These are phyloP conservation scores for Pentamera pediparva DNA, from an alignment of 53 echinoderm and acorn worm genomes.

Conservation along the genomic window DNA sequence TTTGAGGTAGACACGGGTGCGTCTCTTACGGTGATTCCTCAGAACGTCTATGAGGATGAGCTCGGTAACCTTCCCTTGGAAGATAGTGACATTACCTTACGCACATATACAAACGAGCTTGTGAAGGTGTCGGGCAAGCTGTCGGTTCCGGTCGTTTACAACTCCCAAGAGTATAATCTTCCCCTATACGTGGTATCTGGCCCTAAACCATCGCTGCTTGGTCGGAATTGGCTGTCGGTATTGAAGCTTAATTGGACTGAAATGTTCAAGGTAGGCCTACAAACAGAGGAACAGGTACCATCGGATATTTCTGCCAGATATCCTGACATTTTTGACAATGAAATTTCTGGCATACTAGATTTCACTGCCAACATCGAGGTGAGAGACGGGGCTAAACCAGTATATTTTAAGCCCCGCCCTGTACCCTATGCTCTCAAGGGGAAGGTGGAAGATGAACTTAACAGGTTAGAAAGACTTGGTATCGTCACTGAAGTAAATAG, in stretches of 20 bases:
- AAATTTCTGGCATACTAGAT: neutral
- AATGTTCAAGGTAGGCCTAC: neutral
- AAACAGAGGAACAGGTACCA: neutral
- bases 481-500: conserved; percentile 38
- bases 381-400: neutral
- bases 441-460: conserved; percentile 43
- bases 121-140: neutral
- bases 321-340: neutral
- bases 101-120: neutral
- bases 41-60: neutral
- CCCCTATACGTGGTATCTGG: neutral
- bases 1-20: conserved; percentile 11
- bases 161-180: neutral
- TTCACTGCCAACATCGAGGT: neutral
- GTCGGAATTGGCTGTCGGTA: conserved; percentile 4
- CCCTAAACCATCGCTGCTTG: neutral
- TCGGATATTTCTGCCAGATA: neutral
- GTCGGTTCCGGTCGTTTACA: neutral
- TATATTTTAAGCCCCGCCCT: neutral
- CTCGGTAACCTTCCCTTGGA: neutral
- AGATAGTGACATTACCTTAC: neutral
- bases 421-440: conserved; percentile 38
- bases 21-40: neutral
- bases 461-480: conserved; percentile 19
- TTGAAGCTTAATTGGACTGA: neutral